Base-by-base conservation (phyloP, 2,113 vertebrate genomes). In the Passer domesticus region DNA sequence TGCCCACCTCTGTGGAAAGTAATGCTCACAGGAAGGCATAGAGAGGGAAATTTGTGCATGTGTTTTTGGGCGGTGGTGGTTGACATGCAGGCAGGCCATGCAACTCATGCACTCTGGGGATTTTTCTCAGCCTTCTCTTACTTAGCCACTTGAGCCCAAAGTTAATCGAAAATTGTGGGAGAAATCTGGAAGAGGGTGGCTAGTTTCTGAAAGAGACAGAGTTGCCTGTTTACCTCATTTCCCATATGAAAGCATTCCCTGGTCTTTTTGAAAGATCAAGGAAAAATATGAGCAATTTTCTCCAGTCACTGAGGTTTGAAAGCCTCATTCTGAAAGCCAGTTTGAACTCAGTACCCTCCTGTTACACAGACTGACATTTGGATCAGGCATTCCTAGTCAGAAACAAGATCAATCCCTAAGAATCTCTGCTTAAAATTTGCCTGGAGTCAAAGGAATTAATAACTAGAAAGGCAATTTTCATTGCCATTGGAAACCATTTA, bases 391-490 rank as follows among this genome's bases (percentile, higher is more conserved):
- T 92, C 15, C 10, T 69, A 58, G 20, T 28, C 49, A 69, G 37
- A 80, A 85, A 49, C 11, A 69, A 76, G 43, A 70, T 43, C 35
- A 90, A 0, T 37, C 6, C 11, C 53, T 17, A 14, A 46, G 33
- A 87, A 31, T 72, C 31, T 80, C 17, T 62, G 20, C 44, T 69
- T 83, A 85, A 95, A 94, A 72, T 72, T 82, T 95, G 59, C 72
- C 50, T 46, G 53, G 31, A 86, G n/a, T 8, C 50, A 66, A 92
- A 87, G 35, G 20, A 86, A 84, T 75, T 82, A 74, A 76, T 62
- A 88, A 69, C 58, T 74, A n/a, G 14, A 80, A 96, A 83, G 55
- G 21, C n/a, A 76, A 39, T 88, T 90, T 88, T 74, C 60, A 74
- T 59, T 93, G 66, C 77, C 17, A 12, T 49, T 84, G 35, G 64